These are phyloP conservation scores for Stercorarius parasiticus DNA, from an alignment of 2,113 vertebrate species.

Conservation along the genomic window DNA sequence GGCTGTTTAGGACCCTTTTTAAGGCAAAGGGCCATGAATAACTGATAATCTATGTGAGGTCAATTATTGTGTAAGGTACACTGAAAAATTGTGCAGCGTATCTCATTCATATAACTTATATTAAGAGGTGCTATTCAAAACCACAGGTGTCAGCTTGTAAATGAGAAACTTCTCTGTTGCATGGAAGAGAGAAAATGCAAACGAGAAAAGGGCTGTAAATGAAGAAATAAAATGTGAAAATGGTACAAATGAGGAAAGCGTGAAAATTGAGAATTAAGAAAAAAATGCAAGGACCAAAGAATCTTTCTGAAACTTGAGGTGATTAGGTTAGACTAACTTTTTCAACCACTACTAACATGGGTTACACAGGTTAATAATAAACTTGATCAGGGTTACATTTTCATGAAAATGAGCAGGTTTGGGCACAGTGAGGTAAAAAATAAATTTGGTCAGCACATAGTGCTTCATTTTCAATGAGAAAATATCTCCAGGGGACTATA, in stretches of 20 bases:
- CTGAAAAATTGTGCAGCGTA: constrained; percentile 7
- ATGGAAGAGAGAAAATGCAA: background rate
- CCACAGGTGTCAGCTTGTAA: background rate
- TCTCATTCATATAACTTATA: constrained; percentile 28
- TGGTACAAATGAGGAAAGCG: background rate
- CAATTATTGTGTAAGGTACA: constrained; percentile 27
- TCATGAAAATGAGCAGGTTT: background rate
- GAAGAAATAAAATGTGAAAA: constrained; percentile 15
- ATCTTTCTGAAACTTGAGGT: background rate
- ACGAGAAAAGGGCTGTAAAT: background rate
- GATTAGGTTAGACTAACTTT: background rate
- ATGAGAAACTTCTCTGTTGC: background rate
- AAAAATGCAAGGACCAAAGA: background rate
- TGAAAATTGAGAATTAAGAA: background rate
- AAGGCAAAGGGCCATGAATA: constrained; percentile 28
- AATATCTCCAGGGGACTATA: background rate
- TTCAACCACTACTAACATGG: background rate
- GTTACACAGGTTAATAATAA: background rate
- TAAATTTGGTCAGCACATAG: background rate
- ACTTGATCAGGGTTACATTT: background rate
- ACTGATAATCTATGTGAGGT: constrained; percentile 33
- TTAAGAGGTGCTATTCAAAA: constrained; percentile 31
- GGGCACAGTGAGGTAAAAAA: background rate
- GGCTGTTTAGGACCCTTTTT: constrained; percentile 21
- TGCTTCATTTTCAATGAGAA: background rate